These are phyloP conservation scores for Heteractis magnifica DNA, from an alignment of 92 coral and sea anemone species.

Conservation along the genomic window DNA sequence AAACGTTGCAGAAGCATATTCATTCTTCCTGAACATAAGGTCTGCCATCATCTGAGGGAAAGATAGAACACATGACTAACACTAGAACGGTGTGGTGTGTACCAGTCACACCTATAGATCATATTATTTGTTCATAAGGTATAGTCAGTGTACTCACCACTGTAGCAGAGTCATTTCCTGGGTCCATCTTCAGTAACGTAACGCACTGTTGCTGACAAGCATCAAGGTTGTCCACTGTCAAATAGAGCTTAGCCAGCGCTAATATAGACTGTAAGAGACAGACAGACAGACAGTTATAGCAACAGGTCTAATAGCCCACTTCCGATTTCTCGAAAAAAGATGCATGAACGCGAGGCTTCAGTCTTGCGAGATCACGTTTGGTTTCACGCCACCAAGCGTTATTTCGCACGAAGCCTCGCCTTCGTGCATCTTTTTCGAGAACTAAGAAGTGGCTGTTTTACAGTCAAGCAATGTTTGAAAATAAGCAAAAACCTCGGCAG, in stretches of 20 bases:
- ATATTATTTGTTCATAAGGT: no score
- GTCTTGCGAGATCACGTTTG: no score
- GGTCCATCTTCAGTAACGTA: conserved; percentile 86
- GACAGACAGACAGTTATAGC: conserved; percentile 1
- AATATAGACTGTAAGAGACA: conserved; percentile 73
- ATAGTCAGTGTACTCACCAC: conserved; percentile 57
- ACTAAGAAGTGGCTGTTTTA: no score
- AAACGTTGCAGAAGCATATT: conserved; percentile 93
- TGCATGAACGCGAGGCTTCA: no score
- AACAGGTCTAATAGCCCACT: no score
- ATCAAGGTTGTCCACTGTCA: conserved; percentile 90
- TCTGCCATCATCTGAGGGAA: conserved; percentile 95
- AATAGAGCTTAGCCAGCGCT: conserved; percentile 81
- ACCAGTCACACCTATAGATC: background rate
- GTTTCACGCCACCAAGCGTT: no score
- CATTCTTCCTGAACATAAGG: conserved; percentile 96
- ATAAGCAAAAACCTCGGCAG: no score
- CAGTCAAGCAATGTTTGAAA: no score
- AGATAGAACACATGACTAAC: background rate
- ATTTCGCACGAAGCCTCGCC: no score
- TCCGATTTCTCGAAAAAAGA: no score
- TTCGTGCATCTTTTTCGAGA: no score
- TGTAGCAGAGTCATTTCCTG: conserved; percentile 90
- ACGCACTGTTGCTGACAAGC: conserved; percentile 95
- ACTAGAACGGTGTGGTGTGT: no score